Base-by-base conservation (phyloP, 2,797 vertebrate species). In the Sebastes itinus region DNA sequence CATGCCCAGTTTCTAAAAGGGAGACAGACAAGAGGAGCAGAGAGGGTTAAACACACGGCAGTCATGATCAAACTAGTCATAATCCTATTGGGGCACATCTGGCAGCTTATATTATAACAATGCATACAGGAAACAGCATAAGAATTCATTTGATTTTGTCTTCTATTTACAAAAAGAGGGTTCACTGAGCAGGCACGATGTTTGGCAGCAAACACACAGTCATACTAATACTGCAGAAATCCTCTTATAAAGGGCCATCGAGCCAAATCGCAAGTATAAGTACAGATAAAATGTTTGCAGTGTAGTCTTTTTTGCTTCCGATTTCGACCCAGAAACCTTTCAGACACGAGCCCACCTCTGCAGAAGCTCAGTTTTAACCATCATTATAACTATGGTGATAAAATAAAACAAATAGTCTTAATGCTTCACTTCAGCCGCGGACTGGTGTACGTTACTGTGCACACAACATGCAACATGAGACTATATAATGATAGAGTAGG, bases 1-100 rank as follows among this genome's bases (percentile, higher is more conserved):
- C 83, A 98, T 95, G 88, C 97, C 97, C 92, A 98, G 94, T 95
- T 98, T 98, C 97, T 97, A 90, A 75, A 91, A 77, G 66, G 46
- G 74, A 87, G 65, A 84, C 72, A 91, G 69, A 90, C 72, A 85
- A 68, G 80, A 91, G 35, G 70, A 77, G 63, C 30, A 88, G 69
- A 87, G 75, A 82, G 78, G 25, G 46, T 79, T 77, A 89, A 81
- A 84, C 74, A 80, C 74, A 85, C 59, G 8, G 6, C 66, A 77
- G 70, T 89, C 88, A 88, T 88, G 90, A 90, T 76, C 49, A 76
- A 90, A 92, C 87, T 88, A 84, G 91, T 91, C 80, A 63, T 78
- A 88, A 90, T 82, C 81, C 81, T 60, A 87, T 20, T 60, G 77
- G 80, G 66, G 38, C 61, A 85, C 83, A 91, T 92, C 85, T 91